Evolutionary conservation across 2,797 vertebrate genomes (phyloP), one percentile per base, ranked within the genome.

Genomic region (Alauda arvensis): DNA sequence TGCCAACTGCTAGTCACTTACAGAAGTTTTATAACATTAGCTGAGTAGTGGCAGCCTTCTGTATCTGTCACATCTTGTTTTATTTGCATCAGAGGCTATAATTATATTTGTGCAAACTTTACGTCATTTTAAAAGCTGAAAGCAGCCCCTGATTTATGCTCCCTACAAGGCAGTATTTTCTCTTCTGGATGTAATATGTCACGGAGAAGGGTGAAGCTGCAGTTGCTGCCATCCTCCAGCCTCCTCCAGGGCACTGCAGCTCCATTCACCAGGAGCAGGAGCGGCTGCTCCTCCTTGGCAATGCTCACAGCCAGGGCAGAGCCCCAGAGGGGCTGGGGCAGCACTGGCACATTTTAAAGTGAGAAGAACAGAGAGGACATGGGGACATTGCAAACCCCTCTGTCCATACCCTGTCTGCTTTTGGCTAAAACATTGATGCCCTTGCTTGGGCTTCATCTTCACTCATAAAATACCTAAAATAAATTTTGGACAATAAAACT

Each of bases 31-130:
- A 94, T 88, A 61, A 87, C 75, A 33, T 61, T 76, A 88, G 53
- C 81, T 91, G 77, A 91, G 68, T 62, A 91, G 79, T 63, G 87
- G 87, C 48, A 59, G 79, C 78, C 66, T 92, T 93, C 94, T 89
- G 62, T 78, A 87, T 83, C 89, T 91, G 93, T 91, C 90, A 92
- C 80, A 81, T 94, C 92, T 94, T 94, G 91, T 94, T 94, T 95
- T 94, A 95, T 92, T 93, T 94, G 87, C 93, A 80, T 89, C 91
- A 76, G 82, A 94, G 53, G 56, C 91, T 89, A 45, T 91, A 95
- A 95, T 94, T 95, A 90, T 91, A 85, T 87, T 90, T 65, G 82
- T 68, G 48, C 88, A 90, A 95, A 95, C 62, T 82, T 91, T 78
- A 49, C 17, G 12, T 89, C 85, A 53, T 83, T 90, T 87, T 70